Base-by-base conservation (phyloP, 2,888 invertebrate genomes). In the Morpho achilles region DNA sequence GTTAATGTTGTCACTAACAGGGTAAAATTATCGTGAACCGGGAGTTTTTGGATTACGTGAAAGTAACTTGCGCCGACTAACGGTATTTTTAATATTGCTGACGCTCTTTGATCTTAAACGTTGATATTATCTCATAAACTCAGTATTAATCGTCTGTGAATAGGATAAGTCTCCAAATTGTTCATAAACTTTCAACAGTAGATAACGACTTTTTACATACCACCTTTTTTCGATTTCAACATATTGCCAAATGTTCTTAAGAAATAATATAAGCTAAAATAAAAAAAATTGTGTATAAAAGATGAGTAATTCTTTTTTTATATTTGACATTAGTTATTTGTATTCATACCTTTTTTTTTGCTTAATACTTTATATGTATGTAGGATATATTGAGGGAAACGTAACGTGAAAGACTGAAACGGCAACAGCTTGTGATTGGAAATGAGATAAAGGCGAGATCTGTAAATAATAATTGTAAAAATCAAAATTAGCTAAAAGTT, bases 401-500 rank as follows among this genome's bases (percentile, higher is more conserved):
- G 75, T 78, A 83, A 79, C 65, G 71, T 58, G 67, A 64, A 87
- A 87, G 87, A 89, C 88, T 89, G 87, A 88, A 82, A 75, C 69
- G 88, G 79, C 73, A 85, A 85, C 84, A 87, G 75, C 88, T 87
- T 86, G 87, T 84, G 87, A 86, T 84, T 74, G 78, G 73, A 72
- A 74, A 69, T 70, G 74, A 71, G 63, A 59, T 73, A 73, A 66
- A 75, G 74, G 76, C 67, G 71, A 75, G 82, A 79, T 77, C 74
- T 82, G 79, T 69, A 83, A 77, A 84, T 80, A 74, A 79, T 79
- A 79, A 75, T 74, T 80, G 77, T 68, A 72, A 32, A 32, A 70
- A 68, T 72, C 69, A 72, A 73, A 73, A 70, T 75, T 79, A 66
- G 61, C 62, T 64, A 60, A 64, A 56, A 61, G 50, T 57, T 56